Evolutionary conservation across 2,113 vertebrate genomes (phyloP).

Genomic region (Eubucco bourcierii): DNA sequence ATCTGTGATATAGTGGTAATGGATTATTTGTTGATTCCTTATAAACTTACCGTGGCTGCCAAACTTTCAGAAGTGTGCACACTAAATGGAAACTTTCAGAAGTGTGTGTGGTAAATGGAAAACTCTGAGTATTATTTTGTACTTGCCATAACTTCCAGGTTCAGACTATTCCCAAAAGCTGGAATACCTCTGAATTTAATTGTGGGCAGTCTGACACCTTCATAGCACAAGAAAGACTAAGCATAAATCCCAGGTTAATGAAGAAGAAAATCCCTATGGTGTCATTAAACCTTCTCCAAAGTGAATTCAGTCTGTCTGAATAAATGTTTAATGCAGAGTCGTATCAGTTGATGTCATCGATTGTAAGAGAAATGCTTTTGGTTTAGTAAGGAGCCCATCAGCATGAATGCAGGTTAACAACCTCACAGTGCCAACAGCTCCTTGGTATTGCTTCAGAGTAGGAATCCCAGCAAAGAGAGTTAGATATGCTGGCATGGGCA

Average conservation of each 20-base stretch:
- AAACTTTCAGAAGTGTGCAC: neutral
- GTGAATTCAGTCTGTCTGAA: neutral
- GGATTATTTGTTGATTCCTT: neutral
- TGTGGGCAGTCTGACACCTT: neutral
- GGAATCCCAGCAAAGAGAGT: neutral
- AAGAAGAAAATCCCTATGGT: constrained; percentile 27
- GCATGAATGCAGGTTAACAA: neutral
- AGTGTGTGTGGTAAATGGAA: neutral
- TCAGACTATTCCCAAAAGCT: neutral
- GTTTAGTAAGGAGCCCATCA: neutral
- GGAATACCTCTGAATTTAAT: neutral
- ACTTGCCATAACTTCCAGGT: neutral
- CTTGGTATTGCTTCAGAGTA: neutral
- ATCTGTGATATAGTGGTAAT: neutral
- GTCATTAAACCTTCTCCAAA: constrained; percentile 11
- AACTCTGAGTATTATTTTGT: neutral
- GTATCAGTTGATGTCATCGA: constrained; percentile 7
- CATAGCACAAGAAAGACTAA: neutral
- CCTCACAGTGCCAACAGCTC: neutral
- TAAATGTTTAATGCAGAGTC: constrained; percentile 45
- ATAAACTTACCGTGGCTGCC: neutral
- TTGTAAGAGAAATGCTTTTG: neutral
- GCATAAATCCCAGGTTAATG: constrained; percentile 28
- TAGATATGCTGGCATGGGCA: neutral
- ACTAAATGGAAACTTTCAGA: neutral